Percentiles rank a stretch among this genome's conserved stretches.
Evolutionary conservation across 2,888 invertebrate species (phyloP).

Genomic region (Philereme transversata): DNA sequence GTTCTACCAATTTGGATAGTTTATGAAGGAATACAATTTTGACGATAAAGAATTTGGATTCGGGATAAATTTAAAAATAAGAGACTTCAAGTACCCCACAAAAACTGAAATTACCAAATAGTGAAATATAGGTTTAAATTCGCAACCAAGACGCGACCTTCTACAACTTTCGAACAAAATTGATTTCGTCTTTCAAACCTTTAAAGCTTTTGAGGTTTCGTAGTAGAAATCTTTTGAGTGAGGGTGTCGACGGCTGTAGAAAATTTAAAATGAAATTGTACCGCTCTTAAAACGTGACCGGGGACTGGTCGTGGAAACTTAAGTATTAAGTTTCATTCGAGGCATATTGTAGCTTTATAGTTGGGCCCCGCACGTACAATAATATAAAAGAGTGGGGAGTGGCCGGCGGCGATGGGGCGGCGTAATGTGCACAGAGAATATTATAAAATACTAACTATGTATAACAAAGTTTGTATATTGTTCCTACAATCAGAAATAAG

Average conservation of each 20-base stretch:
- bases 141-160: neutral
- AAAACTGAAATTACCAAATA: too few relatives aligned
- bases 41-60: too few relatives aligned
- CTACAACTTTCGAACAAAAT: neutral
- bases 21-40: too few relatives aligned
- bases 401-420: too few relatives aligned
- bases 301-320: slow-evolving; percentile 38
- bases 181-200: neutral
- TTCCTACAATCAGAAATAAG: too few relatives aligned
- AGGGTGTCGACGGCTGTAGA: slow-evolving; percentile 31
- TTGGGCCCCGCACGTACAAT: slow-evolving; percentile 14
- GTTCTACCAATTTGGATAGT: too few relatives aligned
- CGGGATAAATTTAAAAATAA: too few relatives aligned
- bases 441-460: too few relatives aligned
- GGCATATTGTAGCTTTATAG: slow-evolving; percentile 13
- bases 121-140: too few relatives aligned
- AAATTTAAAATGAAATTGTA: slow-evolving; percentile 49
- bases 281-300: slow-evolving; percentile 46
- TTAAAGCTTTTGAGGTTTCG: slow-evolving; percentile 8
- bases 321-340: slow-evolving; percentile 40
- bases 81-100: too few relatives aligned
- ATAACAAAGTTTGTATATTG: too few relatives aligned
- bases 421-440: too few relatives aligned
- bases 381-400: neutral
- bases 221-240: slow-evolving; percentile 25